Conservation (phyloP, 2,797 vertebrate species). For the Zalophus californianus region DNA sequence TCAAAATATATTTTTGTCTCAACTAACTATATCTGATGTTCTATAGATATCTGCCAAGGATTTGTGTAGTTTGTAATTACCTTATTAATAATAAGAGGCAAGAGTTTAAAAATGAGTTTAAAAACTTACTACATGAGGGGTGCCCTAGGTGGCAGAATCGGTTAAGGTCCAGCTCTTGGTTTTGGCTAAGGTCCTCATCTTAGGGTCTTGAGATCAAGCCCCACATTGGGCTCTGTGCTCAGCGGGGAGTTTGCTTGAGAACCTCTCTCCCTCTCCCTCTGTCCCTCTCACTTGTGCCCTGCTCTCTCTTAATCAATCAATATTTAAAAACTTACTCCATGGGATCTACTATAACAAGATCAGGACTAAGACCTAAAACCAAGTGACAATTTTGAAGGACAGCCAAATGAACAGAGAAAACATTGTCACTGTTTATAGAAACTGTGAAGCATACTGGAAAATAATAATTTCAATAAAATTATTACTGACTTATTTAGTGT, state of each 20-base stretch:
- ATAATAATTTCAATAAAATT: background rate
- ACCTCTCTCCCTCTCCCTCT: background rate
- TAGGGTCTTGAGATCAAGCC: background rate
- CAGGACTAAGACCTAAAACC: background rate
- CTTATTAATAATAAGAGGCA: background rate
- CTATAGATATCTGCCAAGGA: background rate
- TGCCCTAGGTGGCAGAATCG: background rate
- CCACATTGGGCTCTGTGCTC: background rate
- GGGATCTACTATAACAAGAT: background rate
- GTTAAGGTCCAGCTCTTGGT: background rate
- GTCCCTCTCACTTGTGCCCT: background rate
- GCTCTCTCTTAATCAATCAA: background rate
- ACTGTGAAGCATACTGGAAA: background rate
- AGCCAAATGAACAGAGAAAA: background rate
- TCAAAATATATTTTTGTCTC: background rate
- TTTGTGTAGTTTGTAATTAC: background rate
- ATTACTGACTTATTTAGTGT: background rate
- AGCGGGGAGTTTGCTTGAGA: background rate
- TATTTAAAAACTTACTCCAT: background rate
- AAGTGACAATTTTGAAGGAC: background rate
- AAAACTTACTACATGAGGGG: background rate
- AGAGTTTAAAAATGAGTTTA: background rate
- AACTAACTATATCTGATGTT: background rate
- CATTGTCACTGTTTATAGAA: background rate
- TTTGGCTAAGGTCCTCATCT: background rate